Evolutionary conservation across 2,888 invertebrate genomes (phyloP).

Genomic region (Leptinotarsa rubiginosa): DNA sequence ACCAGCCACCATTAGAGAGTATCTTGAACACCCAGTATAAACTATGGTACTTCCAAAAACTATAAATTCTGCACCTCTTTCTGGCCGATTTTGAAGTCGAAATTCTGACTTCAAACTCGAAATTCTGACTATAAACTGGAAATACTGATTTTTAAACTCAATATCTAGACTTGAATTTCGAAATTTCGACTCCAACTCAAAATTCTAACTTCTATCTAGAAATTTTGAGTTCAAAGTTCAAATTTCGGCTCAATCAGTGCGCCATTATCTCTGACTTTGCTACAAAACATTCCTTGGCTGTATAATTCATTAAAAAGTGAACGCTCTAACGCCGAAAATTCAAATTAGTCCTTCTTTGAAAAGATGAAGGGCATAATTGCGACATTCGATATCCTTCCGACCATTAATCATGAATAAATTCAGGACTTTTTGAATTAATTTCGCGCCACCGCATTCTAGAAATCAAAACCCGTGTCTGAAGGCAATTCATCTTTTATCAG

Average conservation of each 20-base stretch:
- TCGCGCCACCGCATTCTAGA: slow-evolving; percentile 50
- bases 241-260: not conserved
- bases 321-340: slow-evolving; percentile 39
- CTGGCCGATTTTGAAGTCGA: no score
- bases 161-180: no score
- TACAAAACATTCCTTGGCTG: not conserved
- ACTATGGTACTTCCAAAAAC: no score
- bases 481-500: slow-evolving; percentile 39
- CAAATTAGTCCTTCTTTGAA: slow-evolving; percentile 39
- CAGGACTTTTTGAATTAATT: slow-evolving; percentile 45
- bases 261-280: not conserved
- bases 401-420: slow-evolving; percentile 43
- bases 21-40: no score
- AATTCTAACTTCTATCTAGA: no score
- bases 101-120: no score
- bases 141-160: no score
- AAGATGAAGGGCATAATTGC: slow-evolving; percentile 41
- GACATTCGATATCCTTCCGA: slow-evolving; percentile 46
- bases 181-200: no score
- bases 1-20: no score
- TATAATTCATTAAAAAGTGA: slow-evolving; percentile 26
- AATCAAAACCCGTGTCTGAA: slow-evolving; percentile 44
- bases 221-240: no score
- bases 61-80: no score
- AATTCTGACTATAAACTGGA: no score